phyloP scores from a whole-genome alignment of 2,888 invertebrate species.

The Pseudolycoriella hygida region DNA sequence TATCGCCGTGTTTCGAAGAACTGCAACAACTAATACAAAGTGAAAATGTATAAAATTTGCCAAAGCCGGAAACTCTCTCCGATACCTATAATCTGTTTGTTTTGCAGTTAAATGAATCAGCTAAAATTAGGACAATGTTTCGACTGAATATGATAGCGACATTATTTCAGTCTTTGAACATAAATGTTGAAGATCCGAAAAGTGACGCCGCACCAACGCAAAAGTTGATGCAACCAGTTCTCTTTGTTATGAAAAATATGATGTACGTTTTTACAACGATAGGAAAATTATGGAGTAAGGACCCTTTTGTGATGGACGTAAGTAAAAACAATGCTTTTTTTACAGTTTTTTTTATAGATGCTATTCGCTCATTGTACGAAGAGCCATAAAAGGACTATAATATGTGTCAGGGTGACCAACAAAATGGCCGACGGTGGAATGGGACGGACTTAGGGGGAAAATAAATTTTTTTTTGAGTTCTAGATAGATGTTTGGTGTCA shows the following conservation, averaged over 20 bases:
- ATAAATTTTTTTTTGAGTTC: too few species aligned
- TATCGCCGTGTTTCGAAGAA: slow-evolving; percentile 47
- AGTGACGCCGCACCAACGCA: slow-evolving; percentile 14
- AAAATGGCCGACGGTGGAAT: too few species aligned
- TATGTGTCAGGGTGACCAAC: too few species aligned
- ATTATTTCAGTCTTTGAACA: slow-evolving; percentile 42
- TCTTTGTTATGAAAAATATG: slow-evolving; percentile 39
- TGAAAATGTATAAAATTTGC: slow-evolving; percentile 26
- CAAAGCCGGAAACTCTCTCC: too few species aligned
- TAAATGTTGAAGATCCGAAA: slow-evolving; percentile 24
- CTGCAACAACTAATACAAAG: slow-evolving; percentile 34
- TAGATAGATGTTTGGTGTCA: too few species aligned
- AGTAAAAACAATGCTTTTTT: slow-evolving; percentile 15
- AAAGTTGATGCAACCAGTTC: slow-evolving; percentile 33
- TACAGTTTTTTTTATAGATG: too few species aligned
- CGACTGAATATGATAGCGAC: slow-evolving; percentile 50
- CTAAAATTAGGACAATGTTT: slow-evolving; percentile 36
- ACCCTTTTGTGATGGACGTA: slow-evolving; percentile 45
- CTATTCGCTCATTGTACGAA: too few species aligned
- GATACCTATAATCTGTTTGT: neutral
- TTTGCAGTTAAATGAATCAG: slow-evolving; percentile 31
- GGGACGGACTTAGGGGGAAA: too few species aligned
- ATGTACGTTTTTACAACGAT: slow-evolving; percentile 43
- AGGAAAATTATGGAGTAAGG: slow-evolving; percentile 41
- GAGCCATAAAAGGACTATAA: too few species aligned